Conservation (phyloP, 2,113 vertebrate genomes). For the Trematocara nigrifrons region DNA sequence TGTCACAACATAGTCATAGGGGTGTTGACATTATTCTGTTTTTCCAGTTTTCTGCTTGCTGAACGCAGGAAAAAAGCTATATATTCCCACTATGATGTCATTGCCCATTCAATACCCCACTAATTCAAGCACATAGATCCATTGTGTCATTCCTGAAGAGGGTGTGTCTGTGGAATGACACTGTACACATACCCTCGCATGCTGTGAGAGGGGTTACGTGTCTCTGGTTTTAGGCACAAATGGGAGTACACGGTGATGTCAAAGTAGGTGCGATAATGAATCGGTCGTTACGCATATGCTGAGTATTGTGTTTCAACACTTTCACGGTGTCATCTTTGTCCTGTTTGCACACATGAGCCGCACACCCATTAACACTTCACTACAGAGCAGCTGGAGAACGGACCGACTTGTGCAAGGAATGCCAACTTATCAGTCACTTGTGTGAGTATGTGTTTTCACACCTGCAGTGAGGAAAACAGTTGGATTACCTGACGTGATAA, state of each 20-base stretch:
- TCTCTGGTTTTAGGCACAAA: background rate
- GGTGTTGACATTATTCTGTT: background rate
- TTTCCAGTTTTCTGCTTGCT: background rate
- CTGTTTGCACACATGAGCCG: background rate
- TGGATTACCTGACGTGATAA: background rate
- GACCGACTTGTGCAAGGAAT: background rate
- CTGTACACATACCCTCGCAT: background rate
- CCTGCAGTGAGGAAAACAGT: background rate
- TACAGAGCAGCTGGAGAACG: background rate
- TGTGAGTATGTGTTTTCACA: background rate
- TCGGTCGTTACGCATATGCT: constrained; percentile 17
- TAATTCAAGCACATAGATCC: background rate
- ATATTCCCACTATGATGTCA: constrained; percentile 4
- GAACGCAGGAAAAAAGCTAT: background rate
- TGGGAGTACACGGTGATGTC: background rate
- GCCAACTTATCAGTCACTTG: background rate
- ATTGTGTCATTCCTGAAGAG: background rate
- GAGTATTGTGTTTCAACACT: background rate
- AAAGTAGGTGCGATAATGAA: background rate
- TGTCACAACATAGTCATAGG: background rate
- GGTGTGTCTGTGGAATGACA: background rate
- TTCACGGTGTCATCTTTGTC: background rate
- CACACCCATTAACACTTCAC: background rate
- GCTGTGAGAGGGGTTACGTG: background rate
- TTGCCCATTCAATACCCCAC: background rate